These are phyloP conservation scores for Aleiodes testaceus DNA, from an alignment of 2,888 invertebrate species.

Conservation along the genomic window DNA sequence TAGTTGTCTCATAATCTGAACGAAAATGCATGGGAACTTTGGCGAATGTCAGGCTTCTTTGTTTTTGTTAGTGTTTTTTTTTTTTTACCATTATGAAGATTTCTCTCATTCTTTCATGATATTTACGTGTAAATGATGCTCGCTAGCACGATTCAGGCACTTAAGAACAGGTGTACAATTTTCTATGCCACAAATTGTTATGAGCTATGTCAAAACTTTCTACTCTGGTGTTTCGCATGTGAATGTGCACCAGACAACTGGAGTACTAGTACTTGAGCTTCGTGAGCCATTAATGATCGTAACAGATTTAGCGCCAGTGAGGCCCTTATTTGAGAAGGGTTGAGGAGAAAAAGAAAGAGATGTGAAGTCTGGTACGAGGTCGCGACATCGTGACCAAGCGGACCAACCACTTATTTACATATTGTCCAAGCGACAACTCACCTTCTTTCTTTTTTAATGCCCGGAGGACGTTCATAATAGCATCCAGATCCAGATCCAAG, in stretches of 20 bases:
- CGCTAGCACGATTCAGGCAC: slow-evolving; percentile 44
- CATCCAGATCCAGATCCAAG: slow-evolving; percentile 56
- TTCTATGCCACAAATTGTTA: too few relatives aligned
- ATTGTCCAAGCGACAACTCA: slow-evolving; percentile 68
- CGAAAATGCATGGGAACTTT: slow-evolving; percentile 67
- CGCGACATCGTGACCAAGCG: slow-evolving; percentile 72
- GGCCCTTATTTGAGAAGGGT: slow-evolving; percentile 59
- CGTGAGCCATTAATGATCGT: slow-evolving; percentile 63
- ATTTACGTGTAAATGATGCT: neutral
- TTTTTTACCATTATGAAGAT: slow-evolving; percentile 17
- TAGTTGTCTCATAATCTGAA: slow-evolving; percentile 54
- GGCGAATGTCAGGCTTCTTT: slow-evolving; percentile 30
- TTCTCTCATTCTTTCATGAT: slow-evolving; percentile 26
- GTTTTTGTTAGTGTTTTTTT: slow-evolving; percentile 31
- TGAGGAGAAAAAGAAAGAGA: neutral
- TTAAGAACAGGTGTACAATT: slow-evolving; percentile 23
- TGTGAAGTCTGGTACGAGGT: slow-evolving; percentile 62
- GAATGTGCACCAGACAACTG: slow-evolving; percentile 11
- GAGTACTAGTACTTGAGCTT: slow-evolving; percentile 45
- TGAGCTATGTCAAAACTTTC: too few relatives aligned
- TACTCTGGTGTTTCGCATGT: too few relatives aligned
- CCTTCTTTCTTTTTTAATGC: slow-evolving; percentile 69
- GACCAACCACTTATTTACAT: slow-evolving; percentile 72
- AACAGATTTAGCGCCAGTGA: slow-evolving; percentile 59
- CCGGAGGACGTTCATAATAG: slow-evolving; percentile 66